These are phyloP conservation scores for Ammodramus savannarum DNA, from an alignment of 2,113 vertebrate species.

Conservation along the genomic window DNA sequence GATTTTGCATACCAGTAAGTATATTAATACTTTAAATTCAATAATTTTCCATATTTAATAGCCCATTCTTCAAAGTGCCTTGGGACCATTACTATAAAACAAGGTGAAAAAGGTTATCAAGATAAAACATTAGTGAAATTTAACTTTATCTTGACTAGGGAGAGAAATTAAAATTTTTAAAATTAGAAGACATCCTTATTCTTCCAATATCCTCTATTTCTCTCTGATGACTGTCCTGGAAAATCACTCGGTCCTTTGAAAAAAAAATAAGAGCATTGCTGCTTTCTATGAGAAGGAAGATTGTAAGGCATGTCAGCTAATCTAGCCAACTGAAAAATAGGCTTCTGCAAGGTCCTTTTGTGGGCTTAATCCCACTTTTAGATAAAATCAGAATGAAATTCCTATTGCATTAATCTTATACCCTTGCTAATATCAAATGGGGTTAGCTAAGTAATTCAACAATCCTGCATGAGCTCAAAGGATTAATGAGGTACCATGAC, in stretches of 20 bases:
- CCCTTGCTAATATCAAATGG: not conserved
- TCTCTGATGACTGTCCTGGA: not conserved
- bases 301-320: not conserved
- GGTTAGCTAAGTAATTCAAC: not conserved
- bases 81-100: not conserved
- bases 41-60: not conserved
- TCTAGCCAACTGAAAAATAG: not conserved
- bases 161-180: not conserved
- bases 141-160: not conserved
- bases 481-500: not conserved
- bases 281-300: not conserved
- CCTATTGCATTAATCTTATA: not conserved
- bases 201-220: not conserved
- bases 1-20: not conserved
- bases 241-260: not conserved
- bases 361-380: not conserved
- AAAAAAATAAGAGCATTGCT: not conserved
- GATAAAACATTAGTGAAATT: not conserved
- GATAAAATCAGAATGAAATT: conserved; percentile 32
- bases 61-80: not conserved
- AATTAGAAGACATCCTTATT: not conserved
- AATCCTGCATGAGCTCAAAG: not conserved
- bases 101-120: not conserved
- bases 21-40: not conserved
- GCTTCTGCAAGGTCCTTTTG: not conserved